Evolutionary conservation across 2,113 vertebrate species (phyloP), one percentile per base, ranked within the genome.

Genomic region (Cranoglanis bouderius): DNA sequence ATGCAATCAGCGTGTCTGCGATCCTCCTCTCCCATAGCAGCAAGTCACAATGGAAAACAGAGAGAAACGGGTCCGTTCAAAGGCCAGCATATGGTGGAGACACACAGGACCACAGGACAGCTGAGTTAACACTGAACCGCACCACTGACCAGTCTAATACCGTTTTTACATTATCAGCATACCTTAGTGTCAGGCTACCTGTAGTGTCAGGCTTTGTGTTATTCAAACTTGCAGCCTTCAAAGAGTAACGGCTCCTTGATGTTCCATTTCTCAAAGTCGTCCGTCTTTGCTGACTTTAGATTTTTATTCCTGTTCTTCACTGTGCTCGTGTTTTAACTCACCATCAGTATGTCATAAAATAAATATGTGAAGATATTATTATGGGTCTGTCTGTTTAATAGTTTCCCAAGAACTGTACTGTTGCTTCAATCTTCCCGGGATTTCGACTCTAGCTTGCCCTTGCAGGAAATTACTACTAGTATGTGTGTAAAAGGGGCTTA

Each of bases 81-180:
- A 93, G 91, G 92, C 93, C 87, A 92, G 93, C 94, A 95, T 92
- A 92, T 94, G 93, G 93, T 87, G 8, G 82, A 88, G 90, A 93
- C 93, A 72, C 93, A 19, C 94, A 91, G 90, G 90, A 91, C 92
- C 88, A 91, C 90, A 65, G 90, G 90, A 92, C 92, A 87, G 40
- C 87, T 70, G 61, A 70, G 61, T 49, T 70, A 70, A 21, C 61
- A 32, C 29, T 35, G 63, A 85, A 91, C 92, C 90, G 53, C 61
- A 91, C 92, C 93, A 81, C 24, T 67, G 43, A 49, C 81, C 53
- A 38, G 19, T 40, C 77, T 35, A 61, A 16, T 29, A 83, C 55
- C 29, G 21, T 29, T 83, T 83, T 61, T 7, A 43, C 4, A 40
- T 43, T 2, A 83, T 83, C 38, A 61, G 35, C 81, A 40, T 43